Conservation (phyloP, 2,888 invertebrate genomes). For the Phortica okadai region DNA sequence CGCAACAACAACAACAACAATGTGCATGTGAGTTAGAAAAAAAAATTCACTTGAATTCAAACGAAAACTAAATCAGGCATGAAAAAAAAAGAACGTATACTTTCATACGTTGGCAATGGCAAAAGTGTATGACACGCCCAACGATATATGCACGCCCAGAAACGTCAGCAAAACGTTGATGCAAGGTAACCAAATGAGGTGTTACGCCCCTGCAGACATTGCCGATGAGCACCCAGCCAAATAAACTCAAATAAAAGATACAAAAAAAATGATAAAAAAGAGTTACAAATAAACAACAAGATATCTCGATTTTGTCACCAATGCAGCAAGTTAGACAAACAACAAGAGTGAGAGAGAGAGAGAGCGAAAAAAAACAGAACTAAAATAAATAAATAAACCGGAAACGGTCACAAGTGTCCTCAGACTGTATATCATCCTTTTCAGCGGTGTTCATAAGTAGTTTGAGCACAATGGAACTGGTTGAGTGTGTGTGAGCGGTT, state of each 20-base stretch:
- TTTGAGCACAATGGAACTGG: too few relatives aligned
- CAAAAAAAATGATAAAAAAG: not conserved
- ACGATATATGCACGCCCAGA: slow-evolving; percentile 18
- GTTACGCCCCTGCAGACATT: not conserved
- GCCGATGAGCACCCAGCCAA: not conserved
- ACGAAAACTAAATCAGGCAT: slow-evolving; percentile 35
- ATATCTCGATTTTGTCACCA: too few relatives aligned
- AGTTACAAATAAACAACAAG: too few relatives aligned
- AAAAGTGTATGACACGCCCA: not conserved
- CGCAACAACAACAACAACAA: too few relatives aligned
- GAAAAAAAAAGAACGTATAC: slow-evolving; percentile 14
- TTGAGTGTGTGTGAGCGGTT: too few relatives aligned
- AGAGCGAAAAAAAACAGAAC: slow-evolving; percentile 35
- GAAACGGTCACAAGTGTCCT: too few relatives aligned
- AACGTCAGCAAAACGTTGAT: slow-evolving; percentile 14
- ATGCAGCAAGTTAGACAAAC: too few relatives aligned
- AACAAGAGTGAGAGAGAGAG: not conserved
- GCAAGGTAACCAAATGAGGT: not conserved
- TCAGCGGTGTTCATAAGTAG: too few relatives aligned
- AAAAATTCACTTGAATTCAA: slow-evolving; percentile 47
- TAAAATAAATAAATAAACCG: too few relatives aligned
- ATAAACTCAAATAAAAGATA: too few relatives aligned
- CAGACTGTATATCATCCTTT: too few relatives aligned
- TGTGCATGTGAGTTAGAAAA: too few relatives aligned
- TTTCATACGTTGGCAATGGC: not conserved